phyloP scores from a whole-genome alignment of 2,797 vertebrate genomes.

The Cryptoblepharus egeriae region DNA sequence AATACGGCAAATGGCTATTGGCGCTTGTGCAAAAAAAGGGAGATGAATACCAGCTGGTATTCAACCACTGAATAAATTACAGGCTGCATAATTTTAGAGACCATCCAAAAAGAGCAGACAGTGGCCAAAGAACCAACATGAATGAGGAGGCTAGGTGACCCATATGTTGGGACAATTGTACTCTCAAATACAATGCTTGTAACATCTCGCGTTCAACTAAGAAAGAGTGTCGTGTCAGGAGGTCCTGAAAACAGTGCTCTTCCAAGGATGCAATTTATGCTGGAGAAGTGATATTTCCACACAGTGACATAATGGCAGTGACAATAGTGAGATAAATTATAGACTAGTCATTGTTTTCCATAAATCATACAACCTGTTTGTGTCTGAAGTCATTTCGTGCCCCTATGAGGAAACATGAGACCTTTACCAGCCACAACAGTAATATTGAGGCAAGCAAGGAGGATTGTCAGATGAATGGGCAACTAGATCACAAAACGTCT shows the following conservation, averaged over 20 bases:
- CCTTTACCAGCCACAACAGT: conserved; percentile 14
- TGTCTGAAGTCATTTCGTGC: not conserved
- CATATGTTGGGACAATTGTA: not conserved
- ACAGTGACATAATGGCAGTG: not conserved
- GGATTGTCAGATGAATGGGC: conserved; percentile 3
- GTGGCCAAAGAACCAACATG: conserved; percentile 21
- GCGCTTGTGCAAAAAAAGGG: not conserved
- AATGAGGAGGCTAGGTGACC: conserved; percentile 25
- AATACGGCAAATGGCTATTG: conserved; percentile 50
- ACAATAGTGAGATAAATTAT: not conserved
- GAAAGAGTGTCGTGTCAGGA: not conserved
- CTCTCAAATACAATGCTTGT: not conserved
- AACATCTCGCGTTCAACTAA: not conserved
- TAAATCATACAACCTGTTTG: not conserved
- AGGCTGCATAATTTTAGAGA: not conserved
- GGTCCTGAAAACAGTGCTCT: not conserved
- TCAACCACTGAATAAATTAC: conserved; percentile 12
- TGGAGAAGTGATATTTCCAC: not conserved
- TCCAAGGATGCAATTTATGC: not conserved
- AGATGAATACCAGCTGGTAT: conserved; percentile 22
- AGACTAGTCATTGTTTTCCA: conserved; percentile 1
- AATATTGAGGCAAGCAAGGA: not conserved
- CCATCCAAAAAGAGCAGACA: not conserved
- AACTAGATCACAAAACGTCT: conserved; percentile 1
- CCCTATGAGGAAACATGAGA: not conserved